Evolutionary conservation across 1,140 invertebrate genomes (phyloP).

Genomic region (Drosophila bocki): DNA sequence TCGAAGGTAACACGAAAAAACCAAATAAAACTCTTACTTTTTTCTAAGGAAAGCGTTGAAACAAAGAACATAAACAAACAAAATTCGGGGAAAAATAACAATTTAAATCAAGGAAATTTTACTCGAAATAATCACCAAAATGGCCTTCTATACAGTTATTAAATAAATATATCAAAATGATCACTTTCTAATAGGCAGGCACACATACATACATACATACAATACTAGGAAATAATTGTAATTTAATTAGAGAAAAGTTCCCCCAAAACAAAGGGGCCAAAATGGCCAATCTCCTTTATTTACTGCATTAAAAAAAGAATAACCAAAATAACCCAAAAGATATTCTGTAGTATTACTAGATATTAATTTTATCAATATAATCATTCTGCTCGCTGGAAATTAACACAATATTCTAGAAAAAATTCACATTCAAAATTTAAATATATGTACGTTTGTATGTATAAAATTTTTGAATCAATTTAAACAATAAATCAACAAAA

Average conservation of each 20-base stretch:
- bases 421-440: background rate
- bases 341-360: background rate
- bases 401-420: background rate
- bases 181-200: no score
- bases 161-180: no score
- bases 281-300: no score
- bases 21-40: background rate
- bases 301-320: background rate
- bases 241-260: no score
- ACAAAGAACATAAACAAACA: background rate
- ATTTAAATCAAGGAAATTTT: background rate
- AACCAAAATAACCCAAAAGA: background rate
- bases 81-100: background rate
- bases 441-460: background rate
- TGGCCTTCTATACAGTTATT: background rate
- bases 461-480: background rate
- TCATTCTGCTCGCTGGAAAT: background rate
- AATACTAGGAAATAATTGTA: no score
- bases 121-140: background rate
- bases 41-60: background rate
- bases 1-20: conserved; percentile 63
- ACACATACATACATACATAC: no score
- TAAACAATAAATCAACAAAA: conserved; percentile 2
- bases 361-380: background rate
- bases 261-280: no score